Evolutionary conservation across 2,113 vertebrate genomes (phyloP).

Genomic region (Melanerpes aurifrons): DNA sequence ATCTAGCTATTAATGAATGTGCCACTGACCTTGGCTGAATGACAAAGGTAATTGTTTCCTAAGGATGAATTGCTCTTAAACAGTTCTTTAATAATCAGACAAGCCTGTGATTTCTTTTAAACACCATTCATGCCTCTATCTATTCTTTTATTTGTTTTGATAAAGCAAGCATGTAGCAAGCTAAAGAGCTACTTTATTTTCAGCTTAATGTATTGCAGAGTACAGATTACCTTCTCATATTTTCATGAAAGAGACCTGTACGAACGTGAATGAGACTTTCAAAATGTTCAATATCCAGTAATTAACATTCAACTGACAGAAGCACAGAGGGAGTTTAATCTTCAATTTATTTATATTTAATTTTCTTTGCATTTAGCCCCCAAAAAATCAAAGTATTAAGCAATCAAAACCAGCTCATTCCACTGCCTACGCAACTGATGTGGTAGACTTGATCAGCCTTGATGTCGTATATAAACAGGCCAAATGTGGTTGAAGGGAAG

Average conservation of each 20-base stretch:
- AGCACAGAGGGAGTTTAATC: not conserved
- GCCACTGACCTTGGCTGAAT: slow-evolving; percentile 34
- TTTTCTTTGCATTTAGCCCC: not conserved
- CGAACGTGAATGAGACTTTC: not conserved
- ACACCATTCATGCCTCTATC: not conserved
- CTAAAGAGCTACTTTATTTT: not conserved
- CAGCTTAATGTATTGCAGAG: not conserved
- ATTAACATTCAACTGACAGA: not conserved
- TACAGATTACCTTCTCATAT: not conserved
- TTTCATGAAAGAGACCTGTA: not conserved
- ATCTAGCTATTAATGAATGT: slow-evolving; percentile 19
- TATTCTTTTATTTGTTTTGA: not conserved
- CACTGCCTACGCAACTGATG: not conserved
- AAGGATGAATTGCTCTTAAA: slow-evolving; percentile 23
- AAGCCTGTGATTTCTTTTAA: not conserved
- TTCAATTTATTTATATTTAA: not conserved
- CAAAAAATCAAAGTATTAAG: not conserved
- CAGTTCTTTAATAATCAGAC: not conserved
- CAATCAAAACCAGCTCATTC: not conserved
- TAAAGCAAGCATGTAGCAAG: not conserved
- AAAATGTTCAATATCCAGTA: too few species aligned
- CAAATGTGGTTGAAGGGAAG: not conserved
- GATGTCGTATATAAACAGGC: not conserved
- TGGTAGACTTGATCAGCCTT: not conserved
- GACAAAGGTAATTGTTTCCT: not conserved